Conservation (phyloP, 2,797 vertebrate genomes). For the Lindbergichthys nudifrons region DNA sequence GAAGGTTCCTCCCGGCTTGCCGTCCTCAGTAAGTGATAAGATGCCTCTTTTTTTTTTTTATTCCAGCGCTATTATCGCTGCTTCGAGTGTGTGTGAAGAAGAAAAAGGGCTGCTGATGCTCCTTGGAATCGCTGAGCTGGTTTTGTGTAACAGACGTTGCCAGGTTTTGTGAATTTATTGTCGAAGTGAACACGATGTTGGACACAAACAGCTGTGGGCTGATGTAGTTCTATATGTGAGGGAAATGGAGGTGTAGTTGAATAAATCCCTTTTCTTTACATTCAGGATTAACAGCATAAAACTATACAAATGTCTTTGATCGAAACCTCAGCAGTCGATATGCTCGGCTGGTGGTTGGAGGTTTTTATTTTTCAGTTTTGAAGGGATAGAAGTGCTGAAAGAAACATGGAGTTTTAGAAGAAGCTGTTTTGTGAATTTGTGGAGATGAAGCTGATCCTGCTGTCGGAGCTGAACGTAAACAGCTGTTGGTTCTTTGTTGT, state of each 20-base stretch:
- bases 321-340: background rate
- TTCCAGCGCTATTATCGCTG: constrained; percentile 4
- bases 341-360: background rate
- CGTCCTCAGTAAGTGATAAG: constrained; percentile 93
- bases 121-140: constrained; percentile 23
- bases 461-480: constrained; percentile 26
- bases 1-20: constrained; percentile 96
- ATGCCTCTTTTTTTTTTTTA: constrained; percentile 19
- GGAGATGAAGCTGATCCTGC: constrained; percentile 3
- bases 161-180: constrained; percentile 12
- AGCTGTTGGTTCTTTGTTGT: constrained; percentile 31
- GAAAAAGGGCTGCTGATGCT: constrained; percentile 29
- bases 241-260: background rate
- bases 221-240: background rate
- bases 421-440: constrained; percentile 12
- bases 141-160: constrained; percentile 17
- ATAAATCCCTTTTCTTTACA: background rate
- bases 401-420: background rate
- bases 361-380: background rate
- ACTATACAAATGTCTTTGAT: background rate
- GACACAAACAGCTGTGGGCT: constrained; percentile 42
- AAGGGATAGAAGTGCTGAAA: background rate
- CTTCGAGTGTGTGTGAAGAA: background rate
- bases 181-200: constrained; percentile 15
- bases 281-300: background rate